Base-by-base conservation (phyloP, 2,888 invertebrate species). In the Xylota segnis region DNA sequence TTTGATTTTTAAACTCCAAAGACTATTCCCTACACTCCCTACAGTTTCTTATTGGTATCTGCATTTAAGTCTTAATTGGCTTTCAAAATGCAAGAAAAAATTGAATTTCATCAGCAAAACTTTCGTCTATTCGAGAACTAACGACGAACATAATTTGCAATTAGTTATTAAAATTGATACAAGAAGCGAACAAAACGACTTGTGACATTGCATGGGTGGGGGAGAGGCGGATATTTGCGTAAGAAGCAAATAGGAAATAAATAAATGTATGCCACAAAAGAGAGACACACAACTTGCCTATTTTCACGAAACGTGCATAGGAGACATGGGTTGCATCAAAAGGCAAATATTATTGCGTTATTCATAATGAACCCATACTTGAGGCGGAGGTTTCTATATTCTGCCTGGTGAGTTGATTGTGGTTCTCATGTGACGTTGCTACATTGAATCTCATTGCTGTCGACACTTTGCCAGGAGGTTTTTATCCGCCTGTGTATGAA, bases 161-260 rank as follows among this genome's bases (percentile, higher is more conserved):
- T 76, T 68, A 58, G 18, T 37, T 76, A 66, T 76, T 76, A 27
- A 58, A 76, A 66, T 68, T 76, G 16, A 43, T 65, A 37, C 9
- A 58, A 47, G 54, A 66, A 56, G 9, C 3, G 16, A 18, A 63
- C 43, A 37, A 76, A 58, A 40, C 16, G n/a, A 50, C 32, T 29
- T 29, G 40, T 56, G 7, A 16, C 23, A 52, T 54, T 32, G 45
- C 18, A 29, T 23, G 12, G 23, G 23, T 27, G 3, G 18, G 14
- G 2, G n/a, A 58, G 5, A 23, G 16, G 5, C 27, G 23, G 32
- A 50, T 59, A 43, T 68, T 70, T 70, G 40, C 12, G 0, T 18
- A 45, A 40, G 10, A 45, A 34, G 50, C 47, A 71, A 71, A 59
- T 59, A 29, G 59, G 52, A 72, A 61, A 72, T 52, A 61, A 43